A percentile compares a stretch with the other conserved stretches of the same genome.
phyloP scores from a whole-genome alignment of 2,888 invertebrate species.

The Cataglyphis cursor region DNA sequence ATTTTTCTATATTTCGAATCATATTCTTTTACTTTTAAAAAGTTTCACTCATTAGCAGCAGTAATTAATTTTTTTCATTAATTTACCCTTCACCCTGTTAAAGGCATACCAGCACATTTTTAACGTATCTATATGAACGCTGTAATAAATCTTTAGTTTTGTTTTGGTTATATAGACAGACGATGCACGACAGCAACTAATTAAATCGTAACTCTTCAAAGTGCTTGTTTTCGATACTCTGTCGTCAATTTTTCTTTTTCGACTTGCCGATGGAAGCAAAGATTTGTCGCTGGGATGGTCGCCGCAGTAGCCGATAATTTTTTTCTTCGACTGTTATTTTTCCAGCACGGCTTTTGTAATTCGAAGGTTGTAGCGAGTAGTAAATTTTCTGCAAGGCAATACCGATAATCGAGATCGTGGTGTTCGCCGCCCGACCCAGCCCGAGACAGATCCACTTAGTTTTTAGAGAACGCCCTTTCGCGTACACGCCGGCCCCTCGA shows the following conservation, averaged over 20 bases:
- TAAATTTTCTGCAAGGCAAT: slow-evolving; percentile 73
- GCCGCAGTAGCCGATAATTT: slow-evolving; percentile 45
- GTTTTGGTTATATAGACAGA: neutral
- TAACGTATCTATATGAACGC: neutral
- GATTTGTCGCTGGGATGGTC: slow-evolving; percentile 52
- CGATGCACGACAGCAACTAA: slow-evolving; percentile 29
- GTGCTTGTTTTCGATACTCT: slow-evolving; percentile 47
- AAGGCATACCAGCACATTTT: neutral
- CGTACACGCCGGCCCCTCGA: slow-evolving; percentile 66
- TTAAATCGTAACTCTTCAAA: slow-evolving; percentile 44
- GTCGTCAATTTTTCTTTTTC: slow-evolving; percentile 40
- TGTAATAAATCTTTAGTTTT: slow-evolving; percentile 19
- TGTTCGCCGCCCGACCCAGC: slow-evolving; percentile 45
- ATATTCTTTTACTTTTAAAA: neutral
- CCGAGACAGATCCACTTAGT: slow-evolving; percentile 81
- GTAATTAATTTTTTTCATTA: neutral
- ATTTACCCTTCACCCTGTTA: neutral
- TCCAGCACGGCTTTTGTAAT: slow-evolving; percentile 61
- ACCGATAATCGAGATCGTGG: slow-evolving; percentile 66
- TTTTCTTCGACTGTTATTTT: slow-evolving; percentile 54
- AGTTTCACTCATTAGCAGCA: neutral
- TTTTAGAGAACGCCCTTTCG: slow-evolving; percentile 80
- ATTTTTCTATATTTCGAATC: too few species aligned
- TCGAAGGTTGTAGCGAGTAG: slow-evolving; percentile 71
- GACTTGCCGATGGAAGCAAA: slow-evolving; percentile 45